Conservation (phyloP, 2,797 vertebrate genomes). For the Chloroceryle amazona region DNA sequence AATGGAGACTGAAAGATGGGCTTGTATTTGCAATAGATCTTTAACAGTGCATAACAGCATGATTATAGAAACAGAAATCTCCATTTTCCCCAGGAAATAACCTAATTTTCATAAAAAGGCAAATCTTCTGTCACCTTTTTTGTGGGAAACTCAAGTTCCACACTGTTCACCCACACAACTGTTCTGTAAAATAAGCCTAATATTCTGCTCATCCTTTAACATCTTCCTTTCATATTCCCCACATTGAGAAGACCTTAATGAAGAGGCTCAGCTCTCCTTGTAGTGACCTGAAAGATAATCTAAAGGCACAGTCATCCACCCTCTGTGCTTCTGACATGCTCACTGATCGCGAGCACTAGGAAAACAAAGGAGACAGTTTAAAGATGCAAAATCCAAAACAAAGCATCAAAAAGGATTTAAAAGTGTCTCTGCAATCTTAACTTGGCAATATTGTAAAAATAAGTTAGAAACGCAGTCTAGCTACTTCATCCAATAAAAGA, state of each 20-base stretch:
- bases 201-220: not conserved
- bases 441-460: not conserved
- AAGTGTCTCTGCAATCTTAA: not conserved
- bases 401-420: not conserved
- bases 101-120: not conserved
- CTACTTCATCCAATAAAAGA: not conserved
- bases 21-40: not conserved
- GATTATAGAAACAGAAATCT: not conserved
- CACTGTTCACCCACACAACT: rapidly evolving
- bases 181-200: not conserved
- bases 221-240: not conserved
- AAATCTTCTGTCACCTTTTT: not conserved
- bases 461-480: not conserved
- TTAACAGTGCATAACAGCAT: not conserved
- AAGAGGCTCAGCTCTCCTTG: not conserved
- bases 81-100: not conserved
- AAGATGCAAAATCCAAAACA: not conserved
- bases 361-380: not conserved
- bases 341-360: rapidly evolving
- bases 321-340: not conserved
- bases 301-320: not conserved
- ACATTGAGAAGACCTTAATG: not conserved
- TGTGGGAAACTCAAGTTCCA: not conserved
- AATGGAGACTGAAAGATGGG: not conserved
- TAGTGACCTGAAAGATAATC: not conserved